Evolutionary conservation across 2,797 vertebrate genomes (phyloP), one percentile per base, ranked within the genome.

Genomic region (Danio kyathit): DNA sequence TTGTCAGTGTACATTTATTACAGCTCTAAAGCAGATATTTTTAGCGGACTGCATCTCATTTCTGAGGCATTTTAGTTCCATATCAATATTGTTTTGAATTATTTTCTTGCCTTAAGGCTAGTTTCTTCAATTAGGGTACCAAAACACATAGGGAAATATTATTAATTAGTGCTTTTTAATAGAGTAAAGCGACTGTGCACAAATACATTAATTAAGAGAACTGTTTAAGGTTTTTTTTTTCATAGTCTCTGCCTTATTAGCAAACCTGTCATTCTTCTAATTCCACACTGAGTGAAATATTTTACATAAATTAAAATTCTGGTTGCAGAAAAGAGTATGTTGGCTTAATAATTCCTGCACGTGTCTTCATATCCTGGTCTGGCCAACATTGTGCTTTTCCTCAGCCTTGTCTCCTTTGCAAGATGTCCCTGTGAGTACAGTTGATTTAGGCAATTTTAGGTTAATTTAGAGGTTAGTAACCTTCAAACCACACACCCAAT

Each of bases 141-240:
- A 51, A 56, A 78, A 70, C 44, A 60, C 56, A 43, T n/a, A 41
- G 54, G 44, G 40, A 69, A 69, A 51, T 69, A 49, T 49, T 8
- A 79, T 61, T 60, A 60, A 70, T 48, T 67, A 41, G 43, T 19
- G 8, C 38, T 59, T 41, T 78, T 51, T 79, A 61, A 60, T 78
- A 77, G 52, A 70, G 21, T 51, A 59, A 16, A 60, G 54, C 52
- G 59, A 70, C 54, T 48, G 13, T 51, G 54, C 44, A 40, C 43
- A 69, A 69, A 60, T 60, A 67, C 5, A 17, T 17, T 57, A 17
- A 59, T 69, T 69, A 49, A 19, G 46, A 41, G 7, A 70, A 69
- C n/a, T 1, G 10, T 48, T 65, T 64, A 2, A 11, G 11, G 5
- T 29, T 12, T 38, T 75, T 66, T 66, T 8, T 1, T 57, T 16